phyloP scores from a whole-genome alignment of 2,113 vertebrate species.

The Gnathonemus longibarbis region DNA sequence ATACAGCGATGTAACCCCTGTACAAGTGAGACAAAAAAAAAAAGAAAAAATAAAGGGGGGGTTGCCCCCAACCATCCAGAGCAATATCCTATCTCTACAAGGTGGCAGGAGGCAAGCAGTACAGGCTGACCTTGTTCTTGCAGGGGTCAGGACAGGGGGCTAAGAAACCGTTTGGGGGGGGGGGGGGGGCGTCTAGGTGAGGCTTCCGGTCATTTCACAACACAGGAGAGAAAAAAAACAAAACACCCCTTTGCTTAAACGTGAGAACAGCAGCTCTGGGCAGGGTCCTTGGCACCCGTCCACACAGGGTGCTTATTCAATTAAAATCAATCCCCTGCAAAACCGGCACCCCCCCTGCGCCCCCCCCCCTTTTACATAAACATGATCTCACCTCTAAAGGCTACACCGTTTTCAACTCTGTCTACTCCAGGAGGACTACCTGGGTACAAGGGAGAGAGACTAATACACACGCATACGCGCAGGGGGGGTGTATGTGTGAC shows the following conservation, averaged over 20 bases:
- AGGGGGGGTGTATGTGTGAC: background rate
- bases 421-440: background rate
- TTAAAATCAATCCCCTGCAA: background rate
- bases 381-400: background rate
- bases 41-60: conserved; percentile 20
- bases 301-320: background rate
- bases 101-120: conserved; percentile 32
- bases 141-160: conserved; percentile 28
- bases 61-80: conserved; percentile 39
- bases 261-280: conserved; percentile 40
- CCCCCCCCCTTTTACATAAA: background rate
- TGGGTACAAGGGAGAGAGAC: background rate
- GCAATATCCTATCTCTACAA: conserved; percentile 38
- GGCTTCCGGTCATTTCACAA: conserved; percentile 41
- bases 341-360: background rate
- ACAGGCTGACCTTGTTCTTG: conserved; percentile 48
- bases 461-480: background rate
- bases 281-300: background rate
- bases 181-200: conserved; percentile 17
- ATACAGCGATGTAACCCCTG: conserved; percentile 97
- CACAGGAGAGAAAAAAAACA: conserved; percentile 26
- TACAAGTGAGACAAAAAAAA: conserved; percentile 89
- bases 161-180: background rate
- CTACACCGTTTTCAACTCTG: background rate
- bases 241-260: conserved; percentile 45